phyloP scores from a whole-genome alignment of 2,888 invertebrate species.

The Drosophila maculinotata region DNA sequence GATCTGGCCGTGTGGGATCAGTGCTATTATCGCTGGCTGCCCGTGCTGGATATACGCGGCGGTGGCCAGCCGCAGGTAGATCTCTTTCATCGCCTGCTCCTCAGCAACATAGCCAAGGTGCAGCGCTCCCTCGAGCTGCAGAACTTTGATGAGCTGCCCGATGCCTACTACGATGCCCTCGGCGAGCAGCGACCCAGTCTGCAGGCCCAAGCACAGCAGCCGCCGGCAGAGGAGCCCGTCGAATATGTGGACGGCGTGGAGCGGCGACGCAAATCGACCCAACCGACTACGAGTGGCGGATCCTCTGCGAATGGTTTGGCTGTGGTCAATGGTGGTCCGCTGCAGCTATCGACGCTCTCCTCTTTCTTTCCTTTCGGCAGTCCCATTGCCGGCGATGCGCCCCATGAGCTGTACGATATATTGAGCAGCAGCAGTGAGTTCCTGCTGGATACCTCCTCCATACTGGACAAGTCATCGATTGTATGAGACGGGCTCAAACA shows the following conservation, averaged over 20 bases:
- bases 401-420: slow-evolving; percentile 84
- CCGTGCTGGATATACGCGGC: slow-evolving; percentile 89
- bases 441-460: slow-evolving; percentile 83
- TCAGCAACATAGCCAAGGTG: slow-evolving; percentile 84
- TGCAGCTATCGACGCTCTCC: slow-evolving; percentile 82
- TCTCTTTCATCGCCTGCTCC: slow-evolving; percentile 83
- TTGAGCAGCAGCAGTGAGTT: slow-evolving; percentile 83
- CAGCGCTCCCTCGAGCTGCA: slow-evolving; percentile 84
- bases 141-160: slow-evolving; percentile 83
- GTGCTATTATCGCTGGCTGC: slow-evolving; percentile 96
- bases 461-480: slow-evolving; percentile 84
- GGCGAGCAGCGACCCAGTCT: slow-evolving; percentile 62
- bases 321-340: slow-evolving; percentile 41
- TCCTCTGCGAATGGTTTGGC: slow-evolving; percentile 38
- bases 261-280: slow-evolving; percentile 67
- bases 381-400: slow-evolving; percentile 81
- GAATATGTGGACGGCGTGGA: slow-evolving; percentile 82
- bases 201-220: neutral
- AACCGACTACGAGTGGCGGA: neutral
- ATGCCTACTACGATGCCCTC: slow-evolving; percentile 73
- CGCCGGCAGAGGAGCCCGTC: slow-evolving; percentile 37
- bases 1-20: slow-evolving; percentile 92
- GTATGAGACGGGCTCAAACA: slow-evolving; percentile 58
- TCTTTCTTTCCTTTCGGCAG: slow-evolving; percentile 85
- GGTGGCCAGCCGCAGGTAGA: slow-evolving; percentile 85